A percentile compares a stretch with the other conserved stretches of the same genome.
These are phyloP conservation scores for Selene dorsalis DNA, from an alignment of 2,797 vertebrate genomes.

Conservation along the genomic window DNA sequence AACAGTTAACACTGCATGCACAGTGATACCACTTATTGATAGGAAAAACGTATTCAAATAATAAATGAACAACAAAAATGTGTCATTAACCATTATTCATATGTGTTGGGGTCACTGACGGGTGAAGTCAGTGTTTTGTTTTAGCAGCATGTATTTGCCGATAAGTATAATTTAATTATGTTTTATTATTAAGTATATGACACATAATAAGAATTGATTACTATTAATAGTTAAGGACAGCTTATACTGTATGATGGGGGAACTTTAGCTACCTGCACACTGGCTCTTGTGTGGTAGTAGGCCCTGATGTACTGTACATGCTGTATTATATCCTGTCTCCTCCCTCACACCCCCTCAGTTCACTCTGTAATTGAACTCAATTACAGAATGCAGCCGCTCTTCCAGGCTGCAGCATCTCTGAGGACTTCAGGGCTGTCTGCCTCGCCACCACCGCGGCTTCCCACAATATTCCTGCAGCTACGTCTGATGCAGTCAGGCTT, in stretches of 20 bases:
- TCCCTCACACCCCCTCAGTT: constrained; percentile 8
- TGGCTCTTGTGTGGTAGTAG: not conserved
- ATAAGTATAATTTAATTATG: no score
- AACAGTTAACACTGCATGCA: no score
- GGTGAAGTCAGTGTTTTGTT: not conserved
- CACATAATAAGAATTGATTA: no score
- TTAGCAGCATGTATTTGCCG: not conserved
- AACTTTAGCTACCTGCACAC: no score
- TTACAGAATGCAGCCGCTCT: constrained; percentile 39
- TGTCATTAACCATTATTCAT: no score
- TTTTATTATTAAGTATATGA: no score
- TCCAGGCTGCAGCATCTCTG: constrained; percentile 44
- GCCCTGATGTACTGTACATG: constrained; percentile 13
- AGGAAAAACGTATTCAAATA: no score
- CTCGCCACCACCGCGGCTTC: not conserved
- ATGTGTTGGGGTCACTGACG: no score
- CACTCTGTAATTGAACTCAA: constrained; percentile 49
- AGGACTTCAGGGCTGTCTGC: constrained; percentile 41
- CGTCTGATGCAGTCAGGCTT: constrained; percentile 28
- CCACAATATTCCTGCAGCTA: constrained; percentile 27
- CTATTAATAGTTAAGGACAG: not conserved
- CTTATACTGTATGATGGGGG: not conserved
- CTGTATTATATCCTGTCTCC: constrained; percentile 16
- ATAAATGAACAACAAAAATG: no score
- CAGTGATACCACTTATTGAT: no score